Percentiles rank a stretch among this genome's conserved stretches.
Conservation (phyloP, 2,797 vertebrate species). For the Leptatherina wallacei region DNA sequence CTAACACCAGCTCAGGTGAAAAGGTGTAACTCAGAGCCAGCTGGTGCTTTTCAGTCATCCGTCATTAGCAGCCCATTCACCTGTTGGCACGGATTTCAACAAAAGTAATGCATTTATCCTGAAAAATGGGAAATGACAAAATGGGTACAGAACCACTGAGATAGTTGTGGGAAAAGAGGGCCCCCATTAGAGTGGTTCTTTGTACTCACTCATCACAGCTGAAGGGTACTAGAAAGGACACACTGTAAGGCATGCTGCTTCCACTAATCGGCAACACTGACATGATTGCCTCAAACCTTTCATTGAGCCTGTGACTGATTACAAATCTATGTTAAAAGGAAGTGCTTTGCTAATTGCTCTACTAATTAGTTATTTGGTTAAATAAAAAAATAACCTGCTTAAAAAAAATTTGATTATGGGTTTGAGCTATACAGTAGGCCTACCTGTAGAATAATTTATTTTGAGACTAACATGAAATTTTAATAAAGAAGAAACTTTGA, state of each 20-base stretch:
- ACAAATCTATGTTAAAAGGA: constrained; percentile 47
- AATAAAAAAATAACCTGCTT: constrained; percentile 39
- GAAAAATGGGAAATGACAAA: constrained; percentile 46
- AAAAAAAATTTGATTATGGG: constrained; percentile 33
- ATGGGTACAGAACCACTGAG: constrained; percentile 50
- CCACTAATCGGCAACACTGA: constrained; percentile 69
- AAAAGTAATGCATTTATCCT: constrained; percentile 44
- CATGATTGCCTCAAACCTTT: constrained; percentile 61
- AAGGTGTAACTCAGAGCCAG: constrained; percentile 21
- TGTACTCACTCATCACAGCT: constrained; percentile 68
- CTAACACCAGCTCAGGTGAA: constrained; percentile 38
- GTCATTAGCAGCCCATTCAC: constrained; percentile 52
- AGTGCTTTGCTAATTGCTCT: constrained; percentile 55
- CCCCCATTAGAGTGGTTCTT: constrained; percentile 63
- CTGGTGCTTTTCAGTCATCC: constrained; percentile 43
- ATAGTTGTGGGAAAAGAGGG: constrained; percentile 73
- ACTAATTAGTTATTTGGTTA: constrained; percentile 58
- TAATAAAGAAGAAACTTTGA: constrained; percentile 24
- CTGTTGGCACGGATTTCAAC: constrained; percentile 50
- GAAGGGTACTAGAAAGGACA: constrained; percentile 71
- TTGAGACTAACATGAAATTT: constrained; percentile 26
- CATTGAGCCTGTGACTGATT: constrained; percentile 53
- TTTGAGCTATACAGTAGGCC: constrained; percentile 9
- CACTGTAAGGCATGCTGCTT: constrained; percentile 65
- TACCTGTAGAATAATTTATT: constrained; percentile 5